phyloP scores from a whole-genome alignment of 2,888 invertebrate species.

The Tinea trinotella region DNA sequence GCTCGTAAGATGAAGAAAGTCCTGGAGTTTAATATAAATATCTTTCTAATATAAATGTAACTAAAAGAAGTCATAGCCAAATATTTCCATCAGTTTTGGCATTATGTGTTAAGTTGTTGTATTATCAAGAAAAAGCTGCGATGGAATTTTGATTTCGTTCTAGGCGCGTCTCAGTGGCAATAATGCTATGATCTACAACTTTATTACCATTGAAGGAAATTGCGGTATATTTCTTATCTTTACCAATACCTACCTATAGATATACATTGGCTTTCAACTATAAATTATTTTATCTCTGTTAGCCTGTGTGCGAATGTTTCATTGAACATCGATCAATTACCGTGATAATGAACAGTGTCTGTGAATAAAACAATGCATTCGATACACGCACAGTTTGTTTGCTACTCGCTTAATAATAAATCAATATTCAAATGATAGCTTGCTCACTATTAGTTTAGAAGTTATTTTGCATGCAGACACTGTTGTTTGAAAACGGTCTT shows the following conservation, averaged over 20 bases:
- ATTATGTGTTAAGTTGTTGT: too few relatives aligned
- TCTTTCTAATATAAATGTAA: too few relatives aligned
- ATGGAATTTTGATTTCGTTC: not conserved
- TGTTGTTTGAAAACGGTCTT: too few relatives aligned
- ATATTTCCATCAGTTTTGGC: too few relatives aligned
- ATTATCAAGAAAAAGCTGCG: not conserved
- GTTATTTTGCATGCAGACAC: not conserved
- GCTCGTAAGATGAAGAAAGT: too few relatives aligned
- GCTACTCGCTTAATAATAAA: not conserved
- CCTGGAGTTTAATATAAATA: too few relatives aligned
- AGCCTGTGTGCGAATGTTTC: slow-evolving; percentile 5
- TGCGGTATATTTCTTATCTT: not conserved
- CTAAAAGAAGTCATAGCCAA: too few relatives aligned
- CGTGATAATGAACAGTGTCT: slow-evolving; percentile 16
- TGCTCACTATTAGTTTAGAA: not conserved
- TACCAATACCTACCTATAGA: not conserved
- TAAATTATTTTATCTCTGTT: not conserved
- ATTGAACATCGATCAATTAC: slow-evolving; percentile 4
- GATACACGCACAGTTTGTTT: not conserved
- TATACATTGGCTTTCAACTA: not conserved
- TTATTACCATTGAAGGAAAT: slow-evolving; percentile 3
- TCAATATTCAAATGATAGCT: slow-evolving; percentile 7
- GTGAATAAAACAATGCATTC: slow-evolving; percentile 4
- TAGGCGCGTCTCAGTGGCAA: slow-evolving; percentile 6
- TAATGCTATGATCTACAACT: not conserved